A percentile compares a stretch with the other conserved stretches of the same genome.
These are phyloP conservation scores for Simalia tracyae DNA, from an alignment of 2,797 vertebrate species.

Conservation along the genomic window DNA sequence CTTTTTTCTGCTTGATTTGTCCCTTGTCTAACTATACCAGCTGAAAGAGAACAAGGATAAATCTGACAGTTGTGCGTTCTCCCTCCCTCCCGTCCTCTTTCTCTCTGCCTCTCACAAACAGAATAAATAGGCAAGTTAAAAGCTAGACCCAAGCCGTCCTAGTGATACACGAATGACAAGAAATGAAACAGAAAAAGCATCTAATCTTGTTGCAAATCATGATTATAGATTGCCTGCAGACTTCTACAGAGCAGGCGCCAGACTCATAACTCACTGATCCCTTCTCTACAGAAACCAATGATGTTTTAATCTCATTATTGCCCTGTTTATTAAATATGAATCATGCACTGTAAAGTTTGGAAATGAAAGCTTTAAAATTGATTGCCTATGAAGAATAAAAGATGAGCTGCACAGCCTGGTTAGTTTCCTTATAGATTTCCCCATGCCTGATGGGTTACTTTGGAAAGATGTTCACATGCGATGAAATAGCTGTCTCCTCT, in stretches of 20 bases:
- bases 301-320: conserved; percentile 48
- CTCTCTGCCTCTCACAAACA: conserved; percentile 4
- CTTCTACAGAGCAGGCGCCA: conserved; percentile 45
- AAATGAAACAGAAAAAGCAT: conserved; percentile 52
- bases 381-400: conserved; percentile 44
- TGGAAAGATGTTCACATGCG: conserved; percentile 10
- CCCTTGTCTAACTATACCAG: background rate
- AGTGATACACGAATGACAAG: conserved; percentile 34
- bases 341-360: conserved; percentile 35
- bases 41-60: conserved; percentile 46
- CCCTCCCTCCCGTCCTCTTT: background rate
- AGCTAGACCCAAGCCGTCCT: conserved; percentile 35
- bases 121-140: conserved; percentile 55
- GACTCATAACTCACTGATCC: conserved; percentile 54
- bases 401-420: conserved; percentile 11
- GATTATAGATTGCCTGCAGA: conserved; percentile 47
- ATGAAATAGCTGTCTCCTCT: conserved; percentile 7
- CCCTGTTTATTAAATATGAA: conserved; percentile 54
- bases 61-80: conserved; percentile 41
- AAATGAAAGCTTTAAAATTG: conserved; percentile 44
- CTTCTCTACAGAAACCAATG: conserved; percentile 43
- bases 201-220: conserved; percentile 55
- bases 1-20: conserved; percentile 43
- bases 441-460: conserved; percentile 25
- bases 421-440: conserved; percentile 30